phyloP scores from a whole-genome alignment of 1,140 invertebrate genomes.

The Caenorhabditis brenneri region DNA sequence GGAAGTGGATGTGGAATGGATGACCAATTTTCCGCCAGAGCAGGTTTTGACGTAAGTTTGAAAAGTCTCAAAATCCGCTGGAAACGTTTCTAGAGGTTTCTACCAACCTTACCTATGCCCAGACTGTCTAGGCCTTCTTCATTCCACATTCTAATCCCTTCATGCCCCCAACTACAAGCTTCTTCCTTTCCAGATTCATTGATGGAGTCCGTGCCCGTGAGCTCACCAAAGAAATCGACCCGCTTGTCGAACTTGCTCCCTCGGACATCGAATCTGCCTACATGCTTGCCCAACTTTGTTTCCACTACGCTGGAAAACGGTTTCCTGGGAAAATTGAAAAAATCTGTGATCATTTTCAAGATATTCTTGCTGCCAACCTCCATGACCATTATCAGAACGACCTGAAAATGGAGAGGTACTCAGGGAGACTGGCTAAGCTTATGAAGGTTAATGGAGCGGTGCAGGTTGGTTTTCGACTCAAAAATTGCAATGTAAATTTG shows the following conservation, averaged over 20 bases:
- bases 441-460: not conserved
- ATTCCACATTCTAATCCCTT: too few relatives aligned
- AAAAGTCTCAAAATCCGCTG: too few relatives aligned
- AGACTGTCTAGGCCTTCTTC: too few relatives aligned
- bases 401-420: not conserved
- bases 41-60: constrained; percentile 13
- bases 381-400: not conserved
- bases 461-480: not conserved
- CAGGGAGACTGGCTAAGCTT: not conserved
- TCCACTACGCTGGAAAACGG: constrained; percentile 22
- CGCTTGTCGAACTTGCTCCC: not conserved
- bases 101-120: too few relatives aligned
- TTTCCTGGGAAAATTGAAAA: not conserved
- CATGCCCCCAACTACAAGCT: too few relatives aligned
- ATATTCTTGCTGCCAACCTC: not conserved
- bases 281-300: constrained; percentile 11
- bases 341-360: not conserved
- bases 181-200: not conserved
- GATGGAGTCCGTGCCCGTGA: not conserved
- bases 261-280: not conserved
- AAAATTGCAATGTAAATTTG: not conserved
- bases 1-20: not conserved
- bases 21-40: not conserved
- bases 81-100: too few relatives aligned
- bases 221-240: not conserved